Evolutionary conservation across 1,140 invertebrate genomes (phyloP).

Genomic region (Sipha flava): DNA sequence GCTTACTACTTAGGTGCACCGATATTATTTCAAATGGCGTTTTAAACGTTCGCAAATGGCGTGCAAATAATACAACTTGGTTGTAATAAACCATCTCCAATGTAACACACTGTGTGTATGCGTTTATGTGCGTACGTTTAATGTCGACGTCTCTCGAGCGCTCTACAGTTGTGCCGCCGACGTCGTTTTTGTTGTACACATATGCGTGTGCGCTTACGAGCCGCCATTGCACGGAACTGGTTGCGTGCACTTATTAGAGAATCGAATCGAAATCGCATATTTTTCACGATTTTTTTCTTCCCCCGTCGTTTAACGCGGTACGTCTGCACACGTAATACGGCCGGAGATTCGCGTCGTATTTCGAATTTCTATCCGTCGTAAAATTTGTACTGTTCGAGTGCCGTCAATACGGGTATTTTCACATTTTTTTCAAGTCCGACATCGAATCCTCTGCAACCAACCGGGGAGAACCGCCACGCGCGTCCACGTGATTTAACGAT

Average conservation of each 20-base stretch:
- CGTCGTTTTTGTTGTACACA: not conserved
- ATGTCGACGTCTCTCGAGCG: not conserved
- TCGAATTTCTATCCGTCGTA: too few relatives aligned
- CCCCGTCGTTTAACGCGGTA: too few relatives aligned
- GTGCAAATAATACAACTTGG: not conserved
- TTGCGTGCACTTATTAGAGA: not conserved
- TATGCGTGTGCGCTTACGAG: too few relatives aligned
- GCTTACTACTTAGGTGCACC: not conserved
- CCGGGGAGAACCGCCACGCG: too few relatives aligned
- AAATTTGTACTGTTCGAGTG: too few relatives aligned
- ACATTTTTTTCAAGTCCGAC: too few relatives aligned
- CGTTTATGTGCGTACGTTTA: not conserved
- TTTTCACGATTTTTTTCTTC: not conserved
- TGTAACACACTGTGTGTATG: not conserved
- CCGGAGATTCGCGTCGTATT: too few relatives aligned
- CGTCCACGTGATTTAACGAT: too few relatives aligned
- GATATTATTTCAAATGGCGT: not conserved
- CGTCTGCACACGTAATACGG: too few relatives aligned
- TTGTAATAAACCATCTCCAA: not conserved
- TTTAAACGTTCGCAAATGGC: slow-evolving; percentile 6
- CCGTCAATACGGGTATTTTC: too few relatives aligned
- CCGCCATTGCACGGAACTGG: not conserved
- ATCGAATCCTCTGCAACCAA: too few relatives aligned
- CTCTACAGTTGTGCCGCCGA: not conserved
- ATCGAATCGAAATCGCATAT: not conserved